Conservation (phyloP, 2,888 invertebrate species). For the Campoplex capitator region DNA sequence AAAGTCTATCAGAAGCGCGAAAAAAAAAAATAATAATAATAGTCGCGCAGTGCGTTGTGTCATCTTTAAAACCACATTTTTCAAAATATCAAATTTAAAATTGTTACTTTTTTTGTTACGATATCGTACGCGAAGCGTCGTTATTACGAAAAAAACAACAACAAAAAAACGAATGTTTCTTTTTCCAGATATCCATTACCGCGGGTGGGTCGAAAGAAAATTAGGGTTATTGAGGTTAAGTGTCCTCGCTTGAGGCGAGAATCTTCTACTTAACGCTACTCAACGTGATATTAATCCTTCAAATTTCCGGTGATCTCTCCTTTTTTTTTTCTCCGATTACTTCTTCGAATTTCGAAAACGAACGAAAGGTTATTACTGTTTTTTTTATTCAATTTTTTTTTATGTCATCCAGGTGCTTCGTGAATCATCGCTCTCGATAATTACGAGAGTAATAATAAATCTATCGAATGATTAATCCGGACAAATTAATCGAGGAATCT, state of each 20-base stretch:
- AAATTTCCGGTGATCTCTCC: conserved; percentile 6
- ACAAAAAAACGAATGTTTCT: not conserved
- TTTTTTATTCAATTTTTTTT: not conserved
- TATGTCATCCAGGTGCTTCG: not conserved
- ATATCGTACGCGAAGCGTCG: not conserved
- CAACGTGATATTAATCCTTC: conserved; percentile 9
- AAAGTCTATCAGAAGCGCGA: not conserved
- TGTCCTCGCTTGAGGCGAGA: conserved; percentile 22
- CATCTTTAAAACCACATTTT: conserved; percentile 1
- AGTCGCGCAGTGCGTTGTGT: not conserved
- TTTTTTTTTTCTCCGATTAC: not conserved
- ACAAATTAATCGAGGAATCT: not conserved
- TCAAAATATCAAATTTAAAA: not conserved
- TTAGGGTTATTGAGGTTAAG: conserved; percentile 14
- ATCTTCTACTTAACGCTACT: conserved; percentile 7
- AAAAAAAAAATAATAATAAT: not conserved
- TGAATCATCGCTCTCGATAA: not conserved
- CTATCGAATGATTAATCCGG: not conserved
- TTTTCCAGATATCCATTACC: conserved; percentile 6
- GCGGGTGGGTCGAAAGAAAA: not conserved
- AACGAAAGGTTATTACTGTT: too few relatives aligned
- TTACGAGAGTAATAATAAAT: not conserved
- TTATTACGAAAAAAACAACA: not conserved
- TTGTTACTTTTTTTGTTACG: not conserved
- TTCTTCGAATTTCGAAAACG: not conserved